These are phyloP conservation scores for Metopolophium dirhodum DNA, from an alignment of 1,140 invertebrate species.

Conservation along the genomic window DNA sequence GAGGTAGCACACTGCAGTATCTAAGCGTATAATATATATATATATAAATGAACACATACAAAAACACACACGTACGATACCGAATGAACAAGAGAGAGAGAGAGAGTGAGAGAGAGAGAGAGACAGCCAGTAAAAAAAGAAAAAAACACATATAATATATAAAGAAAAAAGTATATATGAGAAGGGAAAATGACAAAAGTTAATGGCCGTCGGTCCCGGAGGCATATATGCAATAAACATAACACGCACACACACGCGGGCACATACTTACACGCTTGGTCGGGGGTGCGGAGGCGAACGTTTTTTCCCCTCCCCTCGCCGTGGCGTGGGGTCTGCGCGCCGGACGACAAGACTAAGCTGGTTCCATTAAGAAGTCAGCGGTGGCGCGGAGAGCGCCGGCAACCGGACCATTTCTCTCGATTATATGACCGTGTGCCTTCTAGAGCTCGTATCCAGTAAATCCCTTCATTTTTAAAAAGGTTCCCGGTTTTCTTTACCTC, in stretches of 20 bases:
- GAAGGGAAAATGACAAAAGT: slow-evolving; percentile 56
- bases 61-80: not conserved
- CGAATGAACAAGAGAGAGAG: not conserved
- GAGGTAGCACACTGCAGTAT: not conserved
- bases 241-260: slow-evolving; percentile 27
- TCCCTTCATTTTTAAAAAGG: slow-evolving; percentile 58
- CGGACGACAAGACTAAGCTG: slow-evolving; percentile 54
- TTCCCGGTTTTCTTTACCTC: slow-evolving; percentile 48
- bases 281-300: not conserved
- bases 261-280: not conserved
- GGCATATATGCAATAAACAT: slow-evolving; percentile 58
- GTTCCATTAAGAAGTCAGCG: slow-evolving; percentile 56
- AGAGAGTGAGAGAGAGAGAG: not conserved
- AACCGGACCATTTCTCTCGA: slow-evolving; percentile 57
- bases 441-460: slow-evolving; percentile 55
- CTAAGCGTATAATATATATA: not conserved
- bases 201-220: slow-evolving; percentile 56
- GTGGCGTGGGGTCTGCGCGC: not conserved
- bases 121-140: not conserved
- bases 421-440: slow-evolving; percentile 51
- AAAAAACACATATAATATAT: slow-evolving; percentile 22
- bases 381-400: not conserved
- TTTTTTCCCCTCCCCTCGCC: not conserved
- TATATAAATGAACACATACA: slow-evolving; percentile 40
- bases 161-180: slow-evolving; percentile 43